A percentile compares a stretch with the other conserved stretches of the same genome.
Evolutionary conservation across 2,888 invertebrate species (phyloP).

Genomic region (Conops quadrifasciatus): DNA sequence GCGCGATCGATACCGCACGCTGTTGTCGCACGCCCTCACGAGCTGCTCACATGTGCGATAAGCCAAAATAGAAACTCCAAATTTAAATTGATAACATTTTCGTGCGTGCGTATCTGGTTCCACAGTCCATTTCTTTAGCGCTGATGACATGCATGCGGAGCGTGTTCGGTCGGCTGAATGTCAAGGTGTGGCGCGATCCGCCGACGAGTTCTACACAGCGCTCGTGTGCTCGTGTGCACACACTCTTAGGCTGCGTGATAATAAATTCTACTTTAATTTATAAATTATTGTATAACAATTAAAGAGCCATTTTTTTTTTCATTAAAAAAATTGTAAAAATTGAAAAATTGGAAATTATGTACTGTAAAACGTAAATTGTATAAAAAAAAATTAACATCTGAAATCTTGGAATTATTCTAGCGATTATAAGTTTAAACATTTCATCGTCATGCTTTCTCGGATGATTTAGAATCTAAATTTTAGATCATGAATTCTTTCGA

Average conservation of each 20-base stretch:
- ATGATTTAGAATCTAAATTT: too few relatives aligned
- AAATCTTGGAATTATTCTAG: too few relatives aligned
- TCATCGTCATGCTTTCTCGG: too few relatives aligned
- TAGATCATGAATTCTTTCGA: too few relatives aligned
- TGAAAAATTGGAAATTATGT: too few relatives aligned
- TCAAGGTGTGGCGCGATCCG: constrained; percentile 19
- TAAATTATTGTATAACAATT: too few relatives aligned
- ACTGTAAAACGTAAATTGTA: too few relatives aligned
- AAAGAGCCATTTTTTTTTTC: too few relatives aligned
- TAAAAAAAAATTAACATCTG: too few relatives aligned
- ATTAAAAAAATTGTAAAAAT: too few relatives aligned
- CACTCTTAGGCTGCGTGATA: not conserved
- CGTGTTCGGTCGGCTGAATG: constrained; percentile 23
- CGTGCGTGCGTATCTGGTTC: constrained; percentile 23
- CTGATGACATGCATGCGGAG: not conserved
- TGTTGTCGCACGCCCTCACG: constrained; percentile 2
- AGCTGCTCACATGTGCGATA: not conserved
- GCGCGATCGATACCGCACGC: not conserved
- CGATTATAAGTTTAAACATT: too few relatives aligned
- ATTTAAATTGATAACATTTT: constrained; percentile 5
- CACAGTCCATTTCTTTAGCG: not conserved
- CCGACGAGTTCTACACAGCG: not conserved
- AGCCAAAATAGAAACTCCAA: not conserved
- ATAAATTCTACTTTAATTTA: not conserved
- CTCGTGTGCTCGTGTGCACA: not conserved